Percentiles rank a stretch among this genome's conserved stretches.
These are phyloP conservation scores for Esperia sulphurella DNA, from an alignment of 2,888 invertebrate species.

Conservation along the genomic window DNA sequence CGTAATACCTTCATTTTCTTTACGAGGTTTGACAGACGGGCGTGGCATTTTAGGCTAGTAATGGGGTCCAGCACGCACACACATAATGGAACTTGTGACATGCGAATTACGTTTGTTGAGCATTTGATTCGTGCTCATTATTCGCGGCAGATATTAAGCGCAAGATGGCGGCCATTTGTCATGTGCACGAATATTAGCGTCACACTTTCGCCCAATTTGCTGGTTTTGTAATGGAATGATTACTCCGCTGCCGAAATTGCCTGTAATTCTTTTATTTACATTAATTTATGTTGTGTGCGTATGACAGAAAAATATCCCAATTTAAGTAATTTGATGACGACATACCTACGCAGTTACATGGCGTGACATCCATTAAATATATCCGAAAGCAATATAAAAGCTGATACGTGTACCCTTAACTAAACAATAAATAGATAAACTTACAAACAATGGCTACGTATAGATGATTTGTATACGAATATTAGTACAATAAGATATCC, in stretches of 20 bases:
- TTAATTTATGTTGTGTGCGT: constrained; percentile 21
- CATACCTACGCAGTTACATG: neutral
- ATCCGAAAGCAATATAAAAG: no score
- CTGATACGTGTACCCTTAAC: no score
- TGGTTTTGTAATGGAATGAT: constrained; percentile 55
- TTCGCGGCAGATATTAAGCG: constrained; percentile 36
- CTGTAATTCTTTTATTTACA: constrained; percentile 45
- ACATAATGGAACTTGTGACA: constrained; percentile 46
- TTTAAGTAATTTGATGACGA: constrained; percentile 23
- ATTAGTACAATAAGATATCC: constrained; percentile 34
- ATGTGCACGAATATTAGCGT: constrained; percentile 66
- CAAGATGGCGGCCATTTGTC: constrained; percentile 67
- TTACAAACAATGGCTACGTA: neutral
- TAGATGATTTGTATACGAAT: constrained; percentile 3
- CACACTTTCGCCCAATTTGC: constrained; percentile 72
- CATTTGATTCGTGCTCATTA: constrained; percentile 60
- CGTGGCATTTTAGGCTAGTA: constrained; percentile 26
- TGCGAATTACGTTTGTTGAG: constrained; percentile 53
- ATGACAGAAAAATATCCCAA: constrained; percentile 16
- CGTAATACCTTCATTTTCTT: constrained; percentile 10
- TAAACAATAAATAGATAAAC: neutral
- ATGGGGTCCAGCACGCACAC: constrained; percentile 38
- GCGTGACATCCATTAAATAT: neutral
- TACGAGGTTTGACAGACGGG: constrained; percentile 23
- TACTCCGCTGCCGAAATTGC: constrained; percentile 39